Base-by-base conservation (phyloP, 2,888 invertebrate genomes). In the Erpobdella octoculata region DNA sequence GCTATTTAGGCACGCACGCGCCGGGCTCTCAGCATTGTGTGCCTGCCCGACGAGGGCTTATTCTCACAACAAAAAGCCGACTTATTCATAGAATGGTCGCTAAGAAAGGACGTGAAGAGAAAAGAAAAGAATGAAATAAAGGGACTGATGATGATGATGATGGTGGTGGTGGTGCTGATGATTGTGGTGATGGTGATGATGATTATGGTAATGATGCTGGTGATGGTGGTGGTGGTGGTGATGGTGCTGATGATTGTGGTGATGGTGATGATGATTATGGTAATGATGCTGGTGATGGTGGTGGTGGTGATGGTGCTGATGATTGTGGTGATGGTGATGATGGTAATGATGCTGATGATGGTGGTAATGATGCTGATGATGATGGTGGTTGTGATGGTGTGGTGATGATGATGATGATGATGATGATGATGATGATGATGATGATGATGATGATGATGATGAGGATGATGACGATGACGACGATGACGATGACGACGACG, bases 71-170 rank as follows among this genome's bases (percentile, higher is more conserved):
- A 53, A 53, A 53, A 53, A 53, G 53, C 53, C 53, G 53, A 53
- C 53, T 53, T 12, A n/a, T 12, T 25, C 53, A 28, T 25, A 53
- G 21, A 53, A 53, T 53, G 53, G 53, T 21, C 28, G 18, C 53
- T 25, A 28, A 53, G 53, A 25, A 53, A 28, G 28, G 28, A 53
- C 21, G 21, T 21, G 21, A 8, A 31, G 25, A 31, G 62, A 62
- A 62, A 15, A 36, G 35, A 31, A 25, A 62, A 35, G 36, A 62
- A 36, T 62, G 36, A 31, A 31, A 21, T 21, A 35, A 18, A 2
- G 62, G 48, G 53, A 36, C 31, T 64, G 35, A 18, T 21, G 9
- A 12, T 77, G 72, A 75, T n/a, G n/a, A n/a, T n/a, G n/a, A n/a
- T n/a, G n/a, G n/a, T n/a, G n/a, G n/a, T n/a, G n/a, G n/a, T n/a